phyloP scores from a whole-genome alignment of 2,888 invertebrate species.

The Apocheima hispidaria region DNA sequence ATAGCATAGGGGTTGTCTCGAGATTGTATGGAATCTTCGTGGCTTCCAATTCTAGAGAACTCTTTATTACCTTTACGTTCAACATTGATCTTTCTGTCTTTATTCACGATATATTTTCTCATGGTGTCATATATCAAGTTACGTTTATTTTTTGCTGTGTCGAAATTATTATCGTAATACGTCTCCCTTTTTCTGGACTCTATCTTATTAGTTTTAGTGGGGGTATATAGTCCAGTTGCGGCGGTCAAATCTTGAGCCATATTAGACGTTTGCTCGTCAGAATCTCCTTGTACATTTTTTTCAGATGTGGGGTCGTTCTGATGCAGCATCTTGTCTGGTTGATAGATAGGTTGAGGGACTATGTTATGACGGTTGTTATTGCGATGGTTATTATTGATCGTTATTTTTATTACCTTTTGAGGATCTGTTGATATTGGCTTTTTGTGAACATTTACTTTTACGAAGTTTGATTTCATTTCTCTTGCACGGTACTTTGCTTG shows the following conservation, averaged over 20 bases:
- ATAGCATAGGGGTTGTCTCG: constrained; percentile 63
- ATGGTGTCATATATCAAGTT: constrained; percentile 50
- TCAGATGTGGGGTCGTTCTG: constrained; percentile 42
- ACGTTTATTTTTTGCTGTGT: constrained; percentile 47
- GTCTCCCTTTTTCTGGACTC: constrained; percentile 52
- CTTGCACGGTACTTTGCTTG: constrained; percentile 3
- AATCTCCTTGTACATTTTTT: constrained; percentile 12
- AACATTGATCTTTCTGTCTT: constrained; percentile 47
- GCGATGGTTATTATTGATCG: neutral
- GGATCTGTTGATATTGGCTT: constrained; percentile 49
- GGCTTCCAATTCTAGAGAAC: constrained; percentile 49
- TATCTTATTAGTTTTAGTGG: constrained; percentile 33
- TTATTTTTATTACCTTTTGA: constrained; percentile 49
- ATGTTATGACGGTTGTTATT: constrained; percentile 51
- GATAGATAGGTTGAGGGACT: constrained; percentile 31
- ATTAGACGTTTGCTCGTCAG: constrained; percentile 47
- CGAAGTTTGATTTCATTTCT: constrained; percentile 48
- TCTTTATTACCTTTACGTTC: constrained; percentile 38
- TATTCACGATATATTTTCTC: constrained; percentile 55
- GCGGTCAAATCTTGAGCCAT: constrained; percentile 49
- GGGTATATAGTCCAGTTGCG: constrained; percentile 34
- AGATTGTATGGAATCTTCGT: constrained; percentile 50
- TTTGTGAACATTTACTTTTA: constrained; percentile 55
- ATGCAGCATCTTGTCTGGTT: constrained; percentile 39
- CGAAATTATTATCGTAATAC: constrained; percentile 21